Conservation (phyloP, 2,888 invertebrate species). For the Lasioglossum zephyrum region DNA sequence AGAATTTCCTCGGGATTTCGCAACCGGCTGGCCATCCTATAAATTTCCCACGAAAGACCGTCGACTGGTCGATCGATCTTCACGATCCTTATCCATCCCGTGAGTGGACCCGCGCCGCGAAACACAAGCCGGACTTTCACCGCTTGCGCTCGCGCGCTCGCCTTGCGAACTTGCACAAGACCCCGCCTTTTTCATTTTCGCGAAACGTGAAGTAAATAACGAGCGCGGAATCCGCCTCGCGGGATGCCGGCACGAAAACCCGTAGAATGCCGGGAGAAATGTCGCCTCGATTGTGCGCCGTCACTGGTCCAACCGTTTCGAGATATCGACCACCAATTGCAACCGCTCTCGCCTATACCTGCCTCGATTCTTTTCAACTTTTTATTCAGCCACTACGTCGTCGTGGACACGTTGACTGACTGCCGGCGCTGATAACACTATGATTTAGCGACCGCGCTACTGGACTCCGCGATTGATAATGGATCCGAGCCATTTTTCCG, state of each 20-base stretch:
- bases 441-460: constrained; percentile 29
- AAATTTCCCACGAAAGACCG: constrained; percentile 75
- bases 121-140: constrained; percentile 75
- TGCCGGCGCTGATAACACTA: constrained; percentile 22
- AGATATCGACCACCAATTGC: constrained; percentile 43
- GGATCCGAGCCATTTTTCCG: constrained; percentile 31
- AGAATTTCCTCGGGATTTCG: constrained; percentile 41
- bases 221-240: constrained; percentile 68
- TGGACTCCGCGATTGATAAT: constrained; percentile 28
- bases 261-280: constrained; percentile 68
- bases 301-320: constrained; percentile 20
- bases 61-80: constrained; percentile 72
- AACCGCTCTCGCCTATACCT: neutral
- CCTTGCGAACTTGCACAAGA: constrained; percentile 71
- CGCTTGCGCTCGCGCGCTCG: constrained; percentile 28
- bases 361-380: neutral
- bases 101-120: constrained; percentile 72
- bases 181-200: constrained; percentile 74
- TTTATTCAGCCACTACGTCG: neutral
- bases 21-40: constrained; percentile 47
- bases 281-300: constrained; percentile 45
- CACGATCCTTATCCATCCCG: constrained; percentile 74
- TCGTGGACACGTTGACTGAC: constrained; percentile 8
- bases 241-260: constrained; percentile 61
- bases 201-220: constrained; percentile 76